A percentile compares a stretch with the other conserved stretches of the same genome.
These are phyloP conservation scores for Phalanger gymnotis DNA, from an alignment of 2,797 vertebrate species.

Conservation along the genomic window DNA sequence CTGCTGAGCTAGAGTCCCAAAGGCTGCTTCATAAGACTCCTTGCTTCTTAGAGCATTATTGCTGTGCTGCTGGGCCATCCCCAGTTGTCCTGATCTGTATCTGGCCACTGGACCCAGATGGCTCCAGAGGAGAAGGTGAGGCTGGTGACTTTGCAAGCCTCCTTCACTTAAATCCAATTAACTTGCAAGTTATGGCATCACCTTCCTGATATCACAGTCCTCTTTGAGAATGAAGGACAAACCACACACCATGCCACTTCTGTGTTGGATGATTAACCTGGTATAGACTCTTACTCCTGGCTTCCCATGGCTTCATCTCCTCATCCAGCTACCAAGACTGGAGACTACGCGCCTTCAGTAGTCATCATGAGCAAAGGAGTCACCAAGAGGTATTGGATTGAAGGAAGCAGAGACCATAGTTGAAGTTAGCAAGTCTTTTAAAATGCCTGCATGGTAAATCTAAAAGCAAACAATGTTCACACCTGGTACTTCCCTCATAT, in stretches of 20 bases:
- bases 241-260: too few relatives aligned
- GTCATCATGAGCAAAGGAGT: background rate
- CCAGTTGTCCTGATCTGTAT: too few relatives aligned
- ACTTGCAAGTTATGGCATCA: too few relatives aligned
- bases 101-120: too few relatives aligned
- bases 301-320: background rate
- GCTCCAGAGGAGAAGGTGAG: too few relatives aligned
- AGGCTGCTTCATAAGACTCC: background rate
- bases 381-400: background rate
- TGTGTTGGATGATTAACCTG: background rate
- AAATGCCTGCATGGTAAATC: background rate
- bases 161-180: too few relatives aligned
- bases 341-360: background rate
- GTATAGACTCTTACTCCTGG: background rate
- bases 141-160: too few relatives aligned
- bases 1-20: background rate
- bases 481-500: background rate
- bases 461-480: background rate
- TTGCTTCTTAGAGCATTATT: background rate
- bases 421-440: background rate
- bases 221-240: too few relatives aligned
- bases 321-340: background rate
- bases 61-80: background rate
- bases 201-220: too few relatives aligned
- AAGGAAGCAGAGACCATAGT: background rate